These are phyloP conservation scores for Meloidogyne exigua DNA, from an alignment of 1,140 invertebrate species.

Conservation along the genomic window DNA sequence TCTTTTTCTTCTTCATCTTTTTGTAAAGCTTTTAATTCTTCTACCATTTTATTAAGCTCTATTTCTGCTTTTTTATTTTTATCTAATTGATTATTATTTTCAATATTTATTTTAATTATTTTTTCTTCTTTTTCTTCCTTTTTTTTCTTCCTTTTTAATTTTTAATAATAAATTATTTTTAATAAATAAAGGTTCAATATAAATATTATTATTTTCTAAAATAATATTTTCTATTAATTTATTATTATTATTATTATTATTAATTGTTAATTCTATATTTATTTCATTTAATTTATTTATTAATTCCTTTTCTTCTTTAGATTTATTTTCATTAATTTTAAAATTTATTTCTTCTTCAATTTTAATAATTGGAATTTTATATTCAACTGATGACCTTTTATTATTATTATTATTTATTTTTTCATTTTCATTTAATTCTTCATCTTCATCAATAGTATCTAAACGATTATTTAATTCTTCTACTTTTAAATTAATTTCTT, in stretches of 20 bases:
- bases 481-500: neutral
- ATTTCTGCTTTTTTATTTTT: conserved; percentile 1
- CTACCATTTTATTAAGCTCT: neutral
- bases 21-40: conserved; percentile 5
- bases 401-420: neutral
- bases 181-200: neutral
- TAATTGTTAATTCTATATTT: conserved; percentile 1
- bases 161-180: neutral
- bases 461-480: neutral
- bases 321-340: neutral
- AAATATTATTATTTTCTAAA: conserved; percentile 2
- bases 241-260: conserved; percentile 1
- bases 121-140: neutral
- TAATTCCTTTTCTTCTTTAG: neutral
- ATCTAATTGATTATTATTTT: neutral
- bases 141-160: neutral
- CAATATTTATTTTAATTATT: neutral
- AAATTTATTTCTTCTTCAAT: neutral
- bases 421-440: neutral
- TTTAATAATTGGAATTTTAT: neutral
- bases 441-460: conserved; percentile 22
- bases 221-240: neutral
- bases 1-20: neutral
- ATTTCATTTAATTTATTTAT: neutral
- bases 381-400: neutral